Conservation (phyloP, 92 coral and sea anemone species). For the Pocillopora meandrina region DNA sequence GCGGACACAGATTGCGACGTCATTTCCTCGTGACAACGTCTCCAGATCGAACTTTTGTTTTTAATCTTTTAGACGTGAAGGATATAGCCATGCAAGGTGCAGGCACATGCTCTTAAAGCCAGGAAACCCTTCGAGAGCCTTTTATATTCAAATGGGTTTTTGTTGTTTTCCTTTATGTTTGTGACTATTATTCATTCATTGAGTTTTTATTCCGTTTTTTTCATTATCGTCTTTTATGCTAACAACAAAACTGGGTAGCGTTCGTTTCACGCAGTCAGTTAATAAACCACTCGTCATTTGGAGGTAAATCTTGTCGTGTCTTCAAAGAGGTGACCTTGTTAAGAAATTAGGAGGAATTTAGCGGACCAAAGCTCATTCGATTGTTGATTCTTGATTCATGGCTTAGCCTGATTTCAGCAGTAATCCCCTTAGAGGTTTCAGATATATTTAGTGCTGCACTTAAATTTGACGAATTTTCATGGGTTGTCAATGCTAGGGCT, state of each 20-base stretch:
- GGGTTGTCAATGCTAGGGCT: no score
- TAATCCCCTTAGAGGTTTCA: neutral
- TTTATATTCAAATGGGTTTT: no score
- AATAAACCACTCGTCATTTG: neutral
- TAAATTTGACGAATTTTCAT: no score
- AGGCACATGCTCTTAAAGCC: neutral
- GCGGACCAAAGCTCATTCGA: neutral
- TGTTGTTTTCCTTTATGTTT: no score
- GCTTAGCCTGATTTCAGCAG: neutral
- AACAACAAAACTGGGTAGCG: neutral
- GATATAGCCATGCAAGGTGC: neutral
- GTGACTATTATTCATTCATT: neutral
- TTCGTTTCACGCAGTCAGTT: neutral
- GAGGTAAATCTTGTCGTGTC: neutral
- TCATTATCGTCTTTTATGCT: neutral
- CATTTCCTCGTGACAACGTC: neutral
- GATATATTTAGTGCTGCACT: no score
- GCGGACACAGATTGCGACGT: neutral
- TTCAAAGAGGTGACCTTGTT: neutral
- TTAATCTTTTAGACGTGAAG: neutral
- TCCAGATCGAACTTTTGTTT: neutral
- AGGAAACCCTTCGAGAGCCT: conserved; percentile 5
- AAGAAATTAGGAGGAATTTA: neutral
- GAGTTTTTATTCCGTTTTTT: neutral
- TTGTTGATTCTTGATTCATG: neutral